A percentile compares a stretch with the other conserved stretches of the same genome.
Evolutionary conservation across 2,113 vertebrate species (phyloP).

Genomic region (Ibidorhyncha struthersii): DNA sequence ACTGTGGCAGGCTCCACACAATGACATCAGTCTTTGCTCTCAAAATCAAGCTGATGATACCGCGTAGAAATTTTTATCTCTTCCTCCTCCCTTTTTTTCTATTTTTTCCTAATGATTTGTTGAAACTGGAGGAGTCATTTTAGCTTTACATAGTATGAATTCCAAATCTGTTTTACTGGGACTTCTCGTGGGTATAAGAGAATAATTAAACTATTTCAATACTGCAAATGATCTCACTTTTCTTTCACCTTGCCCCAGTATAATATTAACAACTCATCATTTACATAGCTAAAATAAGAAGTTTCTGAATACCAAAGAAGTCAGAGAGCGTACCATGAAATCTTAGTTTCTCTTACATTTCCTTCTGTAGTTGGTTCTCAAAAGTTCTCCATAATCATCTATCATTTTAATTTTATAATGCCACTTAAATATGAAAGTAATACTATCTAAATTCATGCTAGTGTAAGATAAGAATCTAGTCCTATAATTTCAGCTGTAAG

Average conservation of each 20-base stretch:
- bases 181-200: conserved; percentile 32
- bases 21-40: not conserved
- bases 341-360: not conserved
- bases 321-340: not conserved
- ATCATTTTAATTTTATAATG: not conserved
- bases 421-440: not conserved
- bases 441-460: not conserved
- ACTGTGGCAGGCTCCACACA: not conserved
- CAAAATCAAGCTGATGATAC: not conserved
- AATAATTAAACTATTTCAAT: conserved; percentile 50
- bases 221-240: conserved; percentile 36
- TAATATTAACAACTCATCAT: conserved; percentile 42
- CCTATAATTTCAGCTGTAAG: not conserved
- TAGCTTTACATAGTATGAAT: conserved; percentile 42
- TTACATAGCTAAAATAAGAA: conserved; percentile 53
- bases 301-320: conserved; percentile 16
- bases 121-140: conserved; percentile 41
- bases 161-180: conserved; percentile 18
- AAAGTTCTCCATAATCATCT: not conserved
- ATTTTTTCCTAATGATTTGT: conserved; percentile 13
- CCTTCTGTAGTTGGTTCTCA: not conserved
- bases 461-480: not conserved
- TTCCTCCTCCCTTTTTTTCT: not conserved
- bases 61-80: not conserved
- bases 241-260: conserved; percentile 13